Conservation (phyloP, 1,140 invertebrate genomes). For the Drosophila chauvacae region DNA sequence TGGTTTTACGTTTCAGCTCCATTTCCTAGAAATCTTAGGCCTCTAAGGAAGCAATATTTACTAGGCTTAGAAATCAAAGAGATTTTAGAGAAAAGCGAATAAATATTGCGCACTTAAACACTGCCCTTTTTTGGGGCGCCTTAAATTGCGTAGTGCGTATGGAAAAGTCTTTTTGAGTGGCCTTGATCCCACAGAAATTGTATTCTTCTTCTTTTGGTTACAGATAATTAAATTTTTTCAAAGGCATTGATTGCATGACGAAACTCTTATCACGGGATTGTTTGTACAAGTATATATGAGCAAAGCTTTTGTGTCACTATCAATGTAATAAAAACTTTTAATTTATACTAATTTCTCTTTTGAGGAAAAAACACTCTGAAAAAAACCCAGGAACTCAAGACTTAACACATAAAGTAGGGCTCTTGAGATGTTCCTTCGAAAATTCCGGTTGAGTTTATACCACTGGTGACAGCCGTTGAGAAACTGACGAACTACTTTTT, state of each 20-base stretch:
- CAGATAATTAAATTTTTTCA: constrained; percentile 5
- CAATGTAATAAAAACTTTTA: constrained; percentile 5
- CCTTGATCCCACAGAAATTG: constrained; percentile 11
- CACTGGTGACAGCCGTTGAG: too few relatives aligned
- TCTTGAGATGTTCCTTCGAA: not conserved
- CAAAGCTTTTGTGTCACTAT: not conserved
- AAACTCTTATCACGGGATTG: not conserved
- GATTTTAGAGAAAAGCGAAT: too few relatives aligned
- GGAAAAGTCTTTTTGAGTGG: not conserved
- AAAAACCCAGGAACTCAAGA: not conserved
- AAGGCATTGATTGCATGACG: not conserved
- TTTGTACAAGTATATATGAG: not conserved
- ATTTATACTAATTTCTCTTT: not conserved
- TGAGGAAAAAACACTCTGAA: not conserved
- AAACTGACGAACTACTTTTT: too few relatives aligned
- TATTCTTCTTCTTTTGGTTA: not conserved
- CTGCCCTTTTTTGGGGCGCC: not conserved
- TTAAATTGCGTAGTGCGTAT: not conserved
- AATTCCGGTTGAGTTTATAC: too few relatives aligned
- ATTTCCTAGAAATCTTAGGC: not conserved
- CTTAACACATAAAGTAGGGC: not conserved
- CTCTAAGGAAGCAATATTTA: too few relatives aligned
- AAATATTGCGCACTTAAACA: too few relatives aligned
- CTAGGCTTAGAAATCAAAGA: too few relatives aligned
- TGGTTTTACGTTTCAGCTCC: not conserved